Conservation (phyloP, 2,888 invertebrate species). For the Caradrina clavipalpis region DNA sequence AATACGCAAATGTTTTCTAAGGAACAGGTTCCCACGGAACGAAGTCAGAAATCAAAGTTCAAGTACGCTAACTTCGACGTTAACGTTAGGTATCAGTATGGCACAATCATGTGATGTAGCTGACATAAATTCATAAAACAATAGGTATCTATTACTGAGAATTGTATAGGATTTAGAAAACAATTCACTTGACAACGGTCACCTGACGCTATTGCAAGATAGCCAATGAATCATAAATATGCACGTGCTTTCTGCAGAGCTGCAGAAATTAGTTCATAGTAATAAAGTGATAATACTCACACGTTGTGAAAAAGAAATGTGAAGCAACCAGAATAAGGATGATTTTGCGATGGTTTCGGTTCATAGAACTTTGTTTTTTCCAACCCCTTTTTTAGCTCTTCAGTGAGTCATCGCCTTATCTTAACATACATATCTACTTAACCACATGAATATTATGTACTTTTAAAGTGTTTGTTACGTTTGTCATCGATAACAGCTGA, state of each 20-base stretch:
- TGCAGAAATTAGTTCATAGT: conserved; percentile 39
- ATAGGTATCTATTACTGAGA: conserved; percentile 2
- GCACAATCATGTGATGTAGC: not conserved
- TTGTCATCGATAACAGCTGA: conserved; percentile 3
- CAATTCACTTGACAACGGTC: conserved; percentile 21
- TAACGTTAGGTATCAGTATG: too few species aligned
- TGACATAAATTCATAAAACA: conserved; percentile 6
- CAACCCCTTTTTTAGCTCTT: not conserved
- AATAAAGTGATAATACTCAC: not conserved
- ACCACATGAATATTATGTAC: not conserved
- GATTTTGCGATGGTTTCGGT: not conserved
- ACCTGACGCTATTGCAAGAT: conserved; percentile 23
- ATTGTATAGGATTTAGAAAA: conserved; percentile 12
- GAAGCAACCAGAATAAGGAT: conserved; percentile 19
- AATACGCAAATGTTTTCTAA: conserved; percentile 4
- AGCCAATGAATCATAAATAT: conserved; percentile 28
- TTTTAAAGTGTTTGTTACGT: conserved; percentile 7
- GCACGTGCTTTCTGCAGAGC: conserved; percentile 27
- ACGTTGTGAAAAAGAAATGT: conserved; percentile 7
- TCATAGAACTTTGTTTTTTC: conserved; percentile 12
- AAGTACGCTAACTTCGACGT: not conserved
- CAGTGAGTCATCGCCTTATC: conserved; percentile 1
- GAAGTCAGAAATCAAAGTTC: conserved; percentile 11
- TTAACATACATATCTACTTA: not conserved
- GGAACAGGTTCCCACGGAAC: not conserved